Base-by-base conservation (phyloP, 2,797 vertebrate species). In the Pipistrellus pipistrellus region DNA sequence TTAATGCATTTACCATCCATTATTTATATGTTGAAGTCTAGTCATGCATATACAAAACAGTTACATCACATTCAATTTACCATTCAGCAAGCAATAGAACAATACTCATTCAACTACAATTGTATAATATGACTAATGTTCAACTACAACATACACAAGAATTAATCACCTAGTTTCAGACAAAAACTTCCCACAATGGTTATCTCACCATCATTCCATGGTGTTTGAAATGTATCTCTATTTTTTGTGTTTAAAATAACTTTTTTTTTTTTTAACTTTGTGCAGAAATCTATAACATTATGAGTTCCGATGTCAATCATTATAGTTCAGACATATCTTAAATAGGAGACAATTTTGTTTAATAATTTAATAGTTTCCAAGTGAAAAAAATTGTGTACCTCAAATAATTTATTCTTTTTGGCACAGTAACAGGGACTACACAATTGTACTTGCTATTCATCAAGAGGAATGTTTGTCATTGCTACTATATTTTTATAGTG, bases 121-220 rank as follows among this genome's bases (percentile, higher is more conserved):
- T 32, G 3, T 32, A 18, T 64, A 69, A 51, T 35, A 87, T 84
- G 35, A 80, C 10, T 75, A 85, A 66, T 14, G 93, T 93, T 84
- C 7, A 85, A 66, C 11, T 13, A 64, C 14, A 78, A n/a, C 30
- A 68, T 62, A 46, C 44, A 57, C 18, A 90, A 85, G 44, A 92
- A 82, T 78, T 82, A 88, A 80, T 77, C n/a, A 35, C 62, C 18
- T 51, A 20, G 11, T 75, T 85, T 93, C 8, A 88, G 41, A 59
- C 5, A 88, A 73, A 72, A 8, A 2, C 5, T 88, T 72, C 4
- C 64, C 64, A 10, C 30, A 69, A 92, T 64, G 14, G 23, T 46
- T 53, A 20, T 38, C 35, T 78, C 20, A 25, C 20, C 30, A n/a
- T 3, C 8, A 87, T 8, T 76, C 55, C 35, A 27, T 12, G 41